phyloP scores from a whole-genome alignment of 1,140 invertebrate genomes.

The Triops longicaudatus region DNA sequence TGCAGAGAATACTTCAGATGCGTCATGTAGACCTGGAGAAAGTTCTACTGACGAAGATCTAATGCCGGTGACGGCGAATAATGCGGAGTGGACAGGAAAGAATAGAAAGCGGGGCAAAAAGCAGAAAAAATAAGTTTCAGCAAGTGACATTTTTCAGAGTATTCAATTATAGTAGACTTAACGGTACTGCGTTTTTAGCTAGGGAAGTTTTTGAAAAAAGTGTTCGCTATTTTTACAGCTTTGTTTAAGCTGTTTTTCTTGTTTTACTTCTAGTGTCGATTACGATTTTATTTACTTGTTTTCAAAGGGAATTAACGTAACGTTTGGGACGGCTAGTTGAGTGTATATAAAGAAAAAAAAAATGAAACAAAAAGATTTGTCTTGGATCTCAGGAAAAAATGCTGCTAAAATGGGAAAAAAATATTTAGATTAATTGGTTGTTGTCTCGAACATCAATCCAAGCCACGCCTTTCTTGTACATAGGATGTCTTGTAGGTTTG shows the following conservation, averaged over 20 bases:
- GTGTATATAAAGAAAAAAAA: background rate
- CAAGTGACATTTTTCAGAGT: background rate
- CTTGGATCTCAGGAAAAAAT: conserved; percentile 10
- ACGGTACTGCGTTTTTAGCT: background rate
- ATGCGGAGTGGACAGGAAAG: conserved; percentile 13
- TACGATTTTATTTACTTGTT: background rate
- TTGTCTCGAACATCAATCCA: background rate
- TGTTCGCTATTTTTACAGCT: background rate
- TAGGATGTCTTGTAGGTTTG: background rate
- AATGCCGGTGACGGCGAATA: conserved; percentile 3
- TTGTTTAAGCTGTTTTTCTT: background rate
- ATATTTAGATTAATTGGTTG: too few relatives aligned
- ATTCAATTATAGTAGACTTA: background rate
- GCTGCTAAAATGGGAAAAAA: background rate
- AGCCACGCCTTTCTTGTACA: background rate
- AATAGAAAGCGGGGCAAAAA: conserved; percentile 26
- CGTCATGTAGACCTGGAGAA: conserved; percentile 25
- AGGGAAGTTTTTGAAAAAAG: background rate
- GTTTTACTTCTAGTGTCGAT: background rate
- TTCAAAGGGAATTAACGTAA: background rate
- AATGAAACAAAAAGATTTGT: background rate
- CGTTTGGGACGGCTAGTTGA: background rate
- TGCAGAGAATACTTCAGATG: conserved; percentile 21
- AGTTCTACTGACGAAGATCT: conserved; percentile 28
- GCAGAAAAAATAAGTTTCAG: conserved; percentile 17